Conservation (phyloP, 2,888 invertebrate genomes). For the Eilema sororculum region DNA sequence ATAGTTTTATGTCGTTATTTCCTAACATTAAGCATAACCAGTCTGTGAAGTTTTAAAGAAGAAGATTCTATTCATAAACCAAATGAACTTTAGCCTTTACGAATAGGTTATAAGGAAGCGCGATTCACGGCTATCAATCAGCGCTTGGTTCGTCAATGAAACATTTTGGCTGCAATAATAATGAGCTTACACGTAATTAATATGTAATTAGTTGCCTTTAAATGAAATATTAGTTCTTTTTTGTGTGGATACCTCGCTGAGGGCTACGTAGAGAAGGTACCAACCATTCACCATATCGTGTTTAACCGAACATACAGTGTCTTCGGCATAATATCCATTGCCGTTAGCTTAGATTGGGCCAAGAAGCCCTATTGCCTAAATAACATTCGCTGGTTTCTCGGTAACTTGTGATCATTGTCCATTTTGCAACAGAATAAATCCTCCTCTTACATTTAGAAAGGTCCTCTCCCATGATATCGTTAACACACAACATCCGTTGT, state of each 20-base stretch:
- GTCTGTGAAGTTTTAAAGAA: conserved; percentile 45
- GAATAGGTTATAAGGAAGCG: conserved; percentile 58
- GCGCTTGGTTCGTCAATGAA: conserved; percentile 32
- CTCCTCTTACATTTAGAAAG: too few species aligned
- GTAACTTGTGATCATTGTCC: not conserved
- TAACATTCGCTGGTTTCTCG: not conserved
- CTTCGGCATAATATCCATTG: not conserved
- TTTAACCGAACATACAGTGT: not conserved
- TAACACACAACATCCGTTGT: too few species aligned
- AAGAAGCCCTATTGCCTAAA: not conserved
- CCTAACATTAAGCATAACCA: not conserved
- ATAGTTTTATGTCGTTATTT: not conserved
- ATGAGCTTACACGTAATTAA: not conserved
- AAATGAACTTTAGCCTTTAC: conserved; percentile 43
- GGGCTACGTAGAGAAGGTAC: not conserved
- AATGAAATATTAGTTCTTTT: not conserved
- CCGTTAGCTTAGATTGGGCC: not conserved
- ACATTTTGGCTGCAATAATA: conserved; percentile 40
- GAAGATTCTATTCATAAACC: conserved; percentile 55
- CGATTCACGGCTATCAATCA: conserved; percentile 56
- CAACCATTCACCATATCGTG: not conserved
- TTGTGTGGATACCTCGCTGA: not conserved
- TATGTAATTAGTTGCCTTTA: not conserved
- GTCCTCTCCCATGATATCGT: too few species aligned
- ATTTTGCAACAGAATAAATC: too few species aligned